Percentiles rank a stretch among this genome's conserved stretches.
Evolutionary conservation across 1,140 invertebrate genomes (phyloP).

Genomic region (Psix sp.): DNA sequence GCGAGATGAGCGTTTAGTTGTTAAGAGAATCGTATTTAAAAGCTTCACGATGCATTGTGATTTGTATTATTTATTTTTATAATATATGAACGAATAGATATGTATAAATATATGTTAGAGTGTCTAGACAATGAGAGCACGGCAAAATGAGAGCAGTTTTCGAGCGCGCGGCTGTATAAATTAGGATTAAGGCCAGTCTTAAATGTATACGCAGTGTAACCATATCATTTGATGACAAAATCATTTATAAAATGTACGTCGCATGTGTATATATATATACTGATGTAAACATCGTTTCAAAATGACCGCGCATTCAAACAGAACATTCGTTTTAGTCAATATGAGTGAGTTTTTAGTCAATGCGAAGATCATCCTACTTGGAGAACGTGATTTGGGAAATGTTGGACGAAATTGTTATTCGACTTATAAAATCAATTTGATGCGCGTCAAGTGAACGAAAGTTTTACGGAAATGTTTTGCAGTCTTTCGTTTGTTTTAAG

Average conservation of each 20-base stretch:
- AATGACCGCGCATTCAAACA: slow-evolving; percentile 27
- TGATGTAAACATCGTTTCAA: slow-evolving; percentile 24
- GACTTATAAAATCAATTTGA: slow-evolving; percentile 13
- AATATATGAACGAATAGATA: slow-evolving; percentile 31
- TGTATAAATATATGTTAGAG: slow-evolving; percentile 56
- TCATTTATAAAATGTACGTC: slow-evolving; percentile 62
- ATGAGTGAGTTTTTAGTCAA: no score
- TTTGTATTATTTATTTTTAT: slow-evolving; percentile 56
- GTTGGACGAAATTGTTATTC: no score
- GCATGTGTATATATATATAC: slow-evolving; percentile 43
- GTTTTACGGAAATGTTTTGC: slow-evolving; percentile 60
- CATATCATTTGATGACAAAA: slow-evolving; percentile 74
- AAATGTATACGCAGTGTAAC: slow-evolving; percentile 77
- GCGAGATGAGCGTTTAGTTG: slow-evolving; percentile 23
- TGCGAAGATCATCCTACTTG: no score
- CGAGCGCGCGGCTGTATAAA: slow-evolving; percentile 73
- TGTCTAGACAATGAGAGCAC: slow-evolving; percentile 23
- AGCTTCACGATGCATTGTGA: slow-evolving; percentile 38
- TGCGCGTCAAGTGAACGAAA: slow-evolving; percentile 36
- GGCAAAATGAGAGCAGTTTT: slow-evolving; percentile 44
- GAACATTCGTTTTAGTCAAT: no score
- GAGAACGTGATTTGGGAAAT: no score
- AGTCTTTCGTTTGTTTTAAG: slow-evolving; percentile 37
- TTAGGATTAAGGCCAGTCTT: slow-evolving; percentile 78
- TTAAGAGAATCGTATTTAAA: slow-evolving; percentile 29